phyloP scores from a whole-genome alignment of 2,113 vertebrate genomes.

The Gambusia affinis region DNA sequence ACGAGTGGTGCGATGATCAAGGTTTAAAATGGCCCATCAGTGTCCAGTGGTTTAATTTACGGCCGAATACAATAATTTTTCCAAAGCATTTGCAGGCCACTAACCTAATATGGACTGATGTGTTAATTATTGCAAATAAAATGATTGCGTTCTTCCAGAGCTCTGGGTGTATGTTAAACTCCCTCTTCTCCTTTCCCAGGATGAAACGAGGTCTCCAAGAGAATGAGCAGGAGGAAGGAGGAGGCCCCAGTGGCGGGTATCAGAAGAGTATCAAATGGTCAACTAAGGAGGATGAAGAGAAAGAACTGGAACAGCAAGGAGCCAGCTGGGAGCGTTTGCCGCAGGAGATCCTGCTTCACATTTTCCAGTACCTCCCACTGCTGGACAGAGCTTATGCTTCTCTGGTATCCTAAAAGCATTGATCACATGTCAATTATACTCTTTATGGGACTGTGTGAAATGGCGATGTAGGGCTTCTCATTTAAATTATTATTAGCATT shows the following conservation, averaged over 20 bases:
- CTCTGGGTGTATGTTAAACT: conserved; percentile 1
- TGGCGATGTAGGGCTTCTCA: background rate
- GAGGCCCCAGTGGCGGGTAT: conserved; percentile 72
- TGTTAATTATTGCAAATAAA: background rate
- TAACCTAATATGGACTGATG: background rate
- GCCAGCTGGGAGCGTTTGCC: conserved; percentile 86
- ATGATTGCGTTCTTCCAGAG: background rate
- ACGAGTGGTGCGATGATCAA: background rate
- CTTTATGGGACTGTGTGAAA: background rate
- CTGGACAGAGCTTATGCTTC: conserved; percentile 92
- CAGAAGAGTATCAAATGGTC: conserved; percentile 77
- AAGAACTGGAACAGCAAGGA: conserved; percentile 37
- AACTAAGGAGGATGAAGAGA: conserved; percentile 60
- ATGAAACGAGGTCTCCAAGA: conserved; percentile 88
- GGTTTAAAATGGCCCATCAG: background rate
- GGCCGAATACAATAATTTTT: background rate
- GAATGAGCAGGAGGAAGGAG: conserved; percentile 70
- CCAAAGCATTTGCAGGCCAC: background rate
- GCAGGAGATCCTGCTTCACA: conserved; percentile 90
- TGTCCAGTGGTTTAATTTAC: background rate
- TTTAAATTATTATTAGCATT: background rate
- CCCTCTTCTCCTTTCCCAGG: conserved; percentile 65
- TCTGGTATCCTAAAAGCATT: conserved; percentile 67
- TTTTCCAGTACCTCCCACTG: conserved; percentile 93
- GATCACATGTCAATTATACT: background rate